phyloP scores from a whole-genome alignment of 2,888 invertebrate genomes.

The Epistrophe eligans region DNA sequence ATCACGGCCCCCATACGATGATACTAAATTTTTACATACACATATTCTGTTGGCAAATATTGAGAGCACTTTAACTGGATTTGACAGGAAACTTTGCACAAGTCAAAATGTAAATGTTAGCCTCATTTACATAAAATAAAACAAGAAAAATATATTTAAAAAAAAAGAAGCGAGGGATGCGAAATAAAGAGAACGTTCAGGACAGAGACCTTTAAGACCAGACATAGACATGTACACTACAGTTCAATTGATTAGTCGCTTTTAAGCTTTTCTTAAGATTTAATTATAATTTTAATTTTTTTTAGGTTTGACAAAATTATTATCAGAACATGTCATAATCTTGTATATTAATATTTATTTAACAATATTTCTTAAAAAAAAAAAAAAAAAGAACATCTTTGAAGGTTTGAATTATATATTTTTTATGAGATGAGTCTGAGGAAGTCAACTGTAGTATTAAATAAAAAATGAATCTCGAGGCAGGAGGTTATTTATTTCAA shows the following conservation, averaged over 20 bases:
- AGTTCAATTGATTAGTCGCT: neutral
- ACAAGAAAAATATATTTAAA: conserved; percentile 1
- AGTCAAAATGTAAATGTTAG: conserved; percentile 65
- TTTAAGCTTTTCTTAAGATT: neutral
- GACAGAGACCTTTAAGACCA: conserved; percentile 6
- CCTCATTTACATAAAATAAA: conserved; percentile 40
- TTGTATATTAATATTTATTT: too few relatives aligned
- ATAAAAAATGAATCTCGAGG: neutral
- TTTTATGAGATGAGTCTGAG: neutral
- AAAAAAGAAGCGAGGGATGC: neutral
- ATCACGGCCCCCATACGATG: neutral
- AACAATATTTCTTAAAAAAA: too few relatives aligned
- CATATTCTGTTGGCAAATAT: conserved; percentile 11
- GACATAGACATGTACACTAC: neutral
- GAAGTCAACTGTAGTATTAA: neutral
- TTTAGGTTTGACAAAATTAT: too few relatives aligned
- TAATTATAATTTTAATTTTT: neutral
- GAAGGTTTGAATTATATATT: neutral
- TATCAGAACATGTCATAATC: too few relatives aligned
- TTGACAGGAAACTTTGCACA: conserved; percentile 43
- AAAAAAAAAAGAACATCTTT: too few relatives aligned
- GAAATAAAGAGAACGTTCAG: neutral
- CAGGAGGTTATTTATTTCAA: neutral
- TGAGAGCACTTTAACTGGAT: conserved; percentile 36
- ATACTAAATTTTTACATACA: neutral